Percentiles rank a stretch among this genome's conserved stretches.
These are phyloP conservation scores for Trissolcus japonicus DNA, from an alignment of 2,888 invertebrate species.

Conservation along the genomic window DNA sequence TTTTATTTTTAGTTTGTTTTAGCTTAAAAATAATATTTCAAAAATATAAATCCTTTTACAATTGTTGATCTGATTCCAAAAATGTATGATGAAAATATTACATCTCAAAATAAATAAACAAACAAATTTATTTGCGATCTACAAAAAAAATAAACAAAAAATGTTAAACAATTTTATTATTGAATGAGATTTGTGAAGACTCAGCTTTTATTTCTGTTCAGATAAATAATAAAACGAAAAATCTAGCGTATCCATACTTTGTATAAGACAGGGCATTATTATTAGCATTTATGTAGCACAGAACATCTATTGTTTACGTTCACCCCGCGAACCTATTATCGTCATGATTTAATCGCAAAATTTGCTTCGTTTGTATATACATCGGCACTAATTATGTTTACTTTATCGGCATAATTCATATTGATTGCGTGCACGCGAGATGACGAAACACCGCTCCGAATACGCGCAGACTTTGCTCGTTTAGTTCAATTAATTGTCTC, in stretches of 20 bases:
- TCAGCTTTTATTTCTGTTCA: conserved; percentile 23
- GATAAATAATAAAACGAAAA: background rate
- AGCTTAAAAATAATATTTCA: too few species aligned
- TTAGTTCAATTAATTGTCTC: conserved; percentile 44
- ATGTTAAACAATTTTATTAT: background rate
- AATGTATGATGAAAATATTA: too few species aligned
- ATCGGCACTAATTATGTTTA: conserved; percentile 57
- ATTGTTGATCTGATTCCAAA: conserved; percentile 15
- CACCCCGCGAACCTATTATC: conserved; percentile 56
- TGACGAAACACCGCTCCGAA: conserved; percentile 44
- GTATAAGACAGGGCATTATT: conserved; percentile 37
- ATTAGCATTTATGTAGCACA: conserved; percentile 36
- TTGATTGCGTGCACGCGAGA: conserved; percentile 43
- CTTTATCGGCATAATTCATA: conserved; percentile 49
- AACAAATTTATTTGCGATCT: too few species aligned
- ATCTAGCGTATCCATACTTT: conserved; percentile 33
- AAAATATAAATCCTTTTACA: background rate
- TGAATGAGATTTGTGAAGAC: conserved; percentile 30
- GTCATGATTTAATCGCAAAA: conserved; percentile 46
- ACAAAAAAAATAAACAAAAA: conserved; percentile 16
- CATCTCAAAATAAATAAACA: too few species aligned
- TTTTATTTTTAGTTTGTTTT: too few species aligned
- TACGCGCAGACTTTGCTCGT: conserved; percentile 48
- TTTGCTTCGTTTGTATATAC: conserved; percentile 55
- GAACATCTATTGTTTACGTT: conserved; percentile 52